Conservation (phyloP, 2,113 vertebrate genomes). For the Nothocercus julius region DNA sequence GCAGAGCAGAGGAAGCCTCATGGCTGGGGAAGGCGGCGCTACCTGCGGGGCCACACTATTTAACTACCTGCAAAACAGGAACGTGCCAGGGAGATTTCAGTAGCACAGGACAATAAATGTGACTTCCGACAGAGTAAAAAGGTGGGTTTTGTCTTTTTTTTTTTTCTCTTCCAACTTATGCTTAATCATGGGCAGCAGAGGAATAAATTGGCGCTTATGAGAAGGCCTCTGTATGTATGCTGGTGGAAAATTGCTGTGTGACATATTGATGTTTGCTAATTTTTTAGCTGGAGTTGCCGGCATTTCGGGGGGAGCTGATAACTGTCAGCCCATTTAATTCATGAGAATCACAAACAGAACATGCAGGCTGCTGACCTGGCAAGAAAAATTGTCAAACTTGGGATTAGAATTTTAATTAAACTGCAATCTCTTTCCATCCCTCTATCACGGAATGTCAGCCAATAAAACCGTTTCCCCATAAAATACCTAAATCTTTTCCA, state of each 20-base stretch:
- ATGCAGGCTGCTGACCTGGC: constrained; percentile 73
- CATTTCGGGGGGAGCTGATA: constrained; percentile 13
- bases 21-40: constrained; percentile 78
- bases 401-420: constrained; percentile 81
- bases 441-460: constrained; percentile 44
- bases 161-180: fast-evolving
- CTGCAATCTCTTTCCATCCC: constrained; percentile 69
- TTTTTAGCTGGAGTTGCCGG: constrained; percentile 53
- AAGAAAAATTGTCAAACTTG: constrained; percentile 67
- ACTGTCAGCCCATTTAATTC: constrained; percentile 67
- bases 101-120: not conserved
- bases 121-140: not conserved
- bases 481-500: constrained; percentile 46
- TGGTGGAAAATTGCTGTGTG: not conserved
- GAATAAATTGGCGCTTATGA: not conserved
- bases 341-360: constrained; percentile 59
- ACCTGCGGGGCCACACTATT: constrained; percentile 73
- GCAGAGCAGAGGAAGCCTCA: constrained; percentile 84
- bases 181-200: not conserved
- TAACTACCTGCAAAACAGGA: constrained; percentile 83
- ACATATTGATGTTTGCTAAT: constrained; percentile 28
- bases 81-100: not conserved
- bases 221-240: not conserved
- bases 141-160: not conserved
- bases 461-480: constrained; percentile 21